A percentile compares a stretch with the other conserved stretches of the same genome.
Evolutionary conservation across 2,797 vertebrate species (phyloP).

Genomic region (Phrynocephalus forsythii): DNA sequence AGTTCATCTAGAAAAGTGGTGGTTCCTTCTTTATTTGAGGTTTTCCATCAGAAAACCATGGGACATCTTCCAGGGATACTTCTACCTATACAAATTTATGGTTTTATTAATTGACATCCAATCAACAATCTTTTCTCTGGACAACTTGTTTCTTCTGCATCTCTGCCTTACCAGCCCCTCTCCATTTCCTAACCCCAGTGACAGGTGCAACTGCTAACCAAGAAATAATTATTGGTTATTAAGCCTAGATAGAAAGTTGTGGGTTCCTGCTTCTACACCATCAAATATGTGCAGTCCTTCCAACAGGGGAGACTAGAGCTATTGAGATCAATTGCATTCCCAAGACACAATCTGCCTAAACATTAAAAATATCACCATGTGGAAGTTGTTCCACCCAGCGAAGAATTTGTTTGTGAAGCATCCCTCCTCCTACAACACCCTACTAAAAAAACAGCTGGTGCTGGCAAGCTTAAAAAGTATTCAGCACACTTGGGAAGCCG

Average conservation of each 20-base stretch:
- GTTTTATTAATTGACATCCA: too few relatives aligned
- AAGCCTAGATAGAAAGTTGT: background rate
- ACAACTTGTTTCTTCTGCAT: too few relatives aligned
- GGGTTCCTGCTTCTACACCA: background rate
- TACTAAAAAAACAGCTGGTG: background rate
- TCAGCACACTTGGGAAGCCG: background rate
- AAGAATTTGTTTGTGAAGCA: background rate
- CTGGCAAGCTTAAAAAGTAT: background rate
- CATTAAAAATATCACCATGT: background rate
- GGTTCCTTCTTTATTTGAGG: too few relatives aligned
- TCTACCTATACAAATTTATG: too few relatives aligned
- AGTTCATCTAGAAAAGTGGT: too few relatives aligned
- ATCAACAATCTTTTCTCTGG: too few relatives aligned
- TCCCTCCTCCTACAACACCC: background rate
- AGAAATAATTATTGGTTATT: background rate
- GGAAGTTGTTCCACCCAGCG: background rate
- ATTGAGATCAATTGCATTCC: background rate
- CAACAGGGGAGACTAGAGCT: background rate
- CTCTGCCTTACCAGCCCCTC: too few relatives aligned
- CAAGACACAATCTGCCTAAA: background rate
- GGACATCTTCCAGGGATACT: too few relatives aligned
- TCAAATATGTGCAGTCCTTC: background rate
- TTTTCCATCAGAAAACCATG: too few relatives aligned
- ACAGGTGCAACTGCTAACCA: too few relatives aligned
- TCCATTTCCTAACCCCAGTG: too few relatives aligned